phyloP scores from a whole-genome alignment of 1,140 invertebrate genomes.

The Micrasema minimum region DNA sequence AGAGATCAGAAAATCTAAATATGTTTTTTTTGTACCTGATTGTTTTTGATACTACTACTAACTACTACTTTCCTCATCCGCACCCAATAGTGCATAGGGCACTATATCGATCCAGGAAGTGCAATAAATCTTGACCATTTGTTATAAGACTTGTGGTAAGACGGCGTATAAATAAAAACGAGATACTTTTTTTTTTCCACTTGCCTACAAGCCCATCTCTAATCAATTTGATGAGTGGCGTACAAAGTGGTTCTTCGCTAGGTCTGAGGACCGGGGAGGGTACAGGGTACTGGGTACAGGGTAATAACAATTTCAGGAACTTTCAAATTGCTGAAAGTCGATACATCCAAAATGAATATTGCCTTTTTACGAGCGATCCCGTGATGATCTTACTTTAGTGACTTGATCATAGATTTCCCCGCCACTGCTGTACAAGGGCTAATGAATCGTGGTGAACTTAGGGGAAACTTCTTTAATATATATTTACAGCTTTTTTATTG shows the following conservation, averaged over 20 bases:
- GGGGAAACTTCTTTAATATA: constrained; percentile 32
- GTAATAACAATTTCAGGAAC: constrained; percentile 53
- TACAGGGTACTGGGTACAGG: constrained; percentile 35
- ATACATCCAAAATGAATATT: constrained; percentile 53
- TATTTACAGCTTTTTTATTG: too few species aligned
- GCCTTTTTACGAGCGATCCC: constrained; percentile 50
- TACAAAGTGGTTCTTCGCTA: constrained; percentile 36
- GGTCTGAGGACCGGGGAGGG: constrained; percentile 6
- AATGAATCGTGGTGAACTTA: constrained; percentile 3
- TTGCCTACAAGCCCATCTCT: constrained; percentile 31
- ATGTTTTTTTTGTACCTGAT: too few species aligned
- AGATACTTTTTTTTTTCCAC: background rate
- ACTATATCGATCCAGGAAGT: too few species aligned
- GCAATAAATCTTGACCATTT: too few species aligned
- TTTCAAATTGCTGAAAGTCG: constrained; percentile 53
- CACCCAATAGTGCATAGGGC: too few species aligned
- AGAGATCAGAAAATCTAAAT: too few species aligned
- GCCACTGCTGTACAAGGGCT: background rate
- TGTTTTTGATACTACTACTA: too few species aligned
- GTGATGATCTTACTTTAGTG: constrained; percentile 35
- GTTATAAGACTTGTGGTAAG: too few species aligned
- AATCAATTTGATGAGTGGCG: constrained; percentile 51
- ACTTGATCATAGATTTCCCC: constrained; percentile 23
- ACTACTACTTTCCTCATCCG: too few species aligned
- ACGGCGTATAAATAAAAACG: too few species aligned